Conservation (phyloP, 2,888 invertebrate species). For the Eumacrocentrus americanus region DNA sequence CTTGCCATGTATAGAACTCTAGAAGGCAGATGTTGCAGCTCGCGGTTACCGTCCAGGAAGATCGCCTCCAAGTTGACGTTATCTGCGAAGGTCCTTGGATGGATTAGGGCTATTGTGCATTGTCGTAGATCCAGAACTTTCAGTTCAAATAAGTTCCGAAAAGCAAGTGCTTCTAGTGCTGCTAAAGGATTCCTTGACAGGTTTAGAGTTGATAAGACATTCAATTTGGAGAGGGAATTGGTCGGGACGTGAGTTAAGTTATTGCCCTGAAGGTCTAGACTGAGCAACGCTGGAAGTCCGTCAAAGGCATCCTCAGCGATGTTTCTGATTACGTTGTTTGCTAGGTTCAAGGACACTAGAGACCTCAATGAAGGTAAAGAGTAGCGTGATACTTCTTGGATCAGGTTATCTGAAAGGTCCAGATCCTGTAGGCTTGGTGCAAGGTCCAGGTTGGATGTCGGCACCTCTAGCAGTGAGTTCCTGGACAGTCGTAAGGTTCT, state of each 20-base stretch:
- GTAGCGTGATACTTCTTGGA: constrained; percentile 74
- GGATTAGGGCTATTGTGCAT: constrained; percentile 68
- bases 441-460: constrained; percentile 71
- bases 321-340: constrained; percentile 77
- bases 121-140: constrained; percentile 71
- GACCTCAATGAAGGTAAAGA: constrained; percentile 77
- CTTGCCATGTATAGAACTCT: constrained; percentile 80
- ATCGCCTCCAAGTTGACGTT: constrained; percentile 82
- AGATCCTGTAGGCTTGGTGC: constrained; percentile 73
- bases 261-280: constrained; percentile 81
- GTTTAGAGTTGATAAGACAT: constrained; percentile 76
- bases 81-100: constrained; percentile 81
- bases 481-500: constrained; percentile 76
- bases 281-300: constrained; percentile 74
- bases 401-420: constrained; percentile 79
- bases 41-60: constrained; percentile 78
- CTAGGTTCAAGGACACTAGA: constrained; percentile 73
- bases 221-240: constrained; percentile 75
- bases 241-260: constrained; percentile 81
- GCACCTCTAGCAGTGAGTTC: constrained; percentile 80
- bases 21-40: constrained; percentile 76
- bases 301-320: constrained; percentile 77
- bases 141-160: constrained; percentile 83
- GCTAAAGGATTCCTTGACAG: constrained; percentile 81
- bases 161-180: constrained; percentile 76